Evolutionary conservation across 2,888 invertebrate genomes (phyloP).

Genomic region (Tanytarsus gracilentus): DNA sequence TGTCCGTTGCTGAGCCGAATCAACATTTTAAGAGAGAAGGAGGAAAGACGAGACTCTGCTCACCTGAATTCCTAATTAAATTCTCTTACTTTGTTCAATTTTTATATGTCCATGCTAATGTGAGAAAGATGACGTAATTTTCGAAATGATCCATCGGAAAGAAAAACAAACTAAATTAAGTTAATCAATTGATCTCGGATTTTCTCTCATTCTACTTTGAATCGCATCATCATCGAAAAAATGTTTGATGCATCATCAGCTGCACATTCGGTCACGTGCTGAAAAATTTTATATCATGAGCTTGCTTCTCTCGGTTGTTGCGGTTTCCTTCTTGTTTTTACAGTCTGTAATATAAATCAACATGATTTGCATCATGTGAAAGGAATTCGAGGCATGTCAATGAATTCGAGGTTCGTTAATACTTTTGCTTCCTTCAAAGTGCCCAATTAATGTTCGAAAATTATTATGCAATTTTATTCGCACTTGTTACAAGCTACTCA

Average conservation of each 20-base stretch:
- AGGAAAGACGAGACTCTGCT: too few relatives aligned
- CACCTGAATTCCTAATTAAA: too few relatives aligned
- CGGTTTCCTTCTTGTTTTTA: background rate
- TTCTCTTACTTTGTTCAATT: too few relatives aligned
- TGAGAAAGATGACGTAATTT: too few relatives aligned
- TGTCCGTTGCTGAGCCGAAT: background rate
- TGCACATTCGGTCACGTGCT: conserved; percentile 23
- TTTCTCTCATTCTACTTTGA: background rate
- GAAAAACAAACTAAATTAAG: too few relatives aligned
- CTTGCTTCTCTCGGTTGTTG: background rate
- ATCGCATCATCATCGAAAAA: conserved; percentile 16
- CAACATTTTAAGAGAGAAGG: too few relatives aligned
- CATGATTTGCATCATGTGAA: background rate
- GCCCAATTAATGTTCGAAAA: background rate
- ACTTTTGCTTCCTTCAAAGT: background rate
- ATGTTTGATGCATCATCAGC: conserved; percentile 21
- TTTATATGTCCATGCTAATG: too few relatives aligned
- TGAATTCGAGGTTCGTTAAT: background rate
- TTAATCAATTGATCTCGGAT: background rate
- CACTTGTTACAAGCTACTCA: too few relatives aligned
- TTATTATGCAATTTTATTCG: too few relatives aligned
- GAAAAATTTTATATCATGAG: background rate
- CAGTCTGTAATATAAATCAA: background rate
- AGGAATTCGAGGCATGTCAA: background rate
- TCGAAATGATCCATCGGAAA: too few relatives aligned